Base-by-base conservation (phyloP, 1,140 invertebrate genomes). In the Tenebrio molitor region DNA sequence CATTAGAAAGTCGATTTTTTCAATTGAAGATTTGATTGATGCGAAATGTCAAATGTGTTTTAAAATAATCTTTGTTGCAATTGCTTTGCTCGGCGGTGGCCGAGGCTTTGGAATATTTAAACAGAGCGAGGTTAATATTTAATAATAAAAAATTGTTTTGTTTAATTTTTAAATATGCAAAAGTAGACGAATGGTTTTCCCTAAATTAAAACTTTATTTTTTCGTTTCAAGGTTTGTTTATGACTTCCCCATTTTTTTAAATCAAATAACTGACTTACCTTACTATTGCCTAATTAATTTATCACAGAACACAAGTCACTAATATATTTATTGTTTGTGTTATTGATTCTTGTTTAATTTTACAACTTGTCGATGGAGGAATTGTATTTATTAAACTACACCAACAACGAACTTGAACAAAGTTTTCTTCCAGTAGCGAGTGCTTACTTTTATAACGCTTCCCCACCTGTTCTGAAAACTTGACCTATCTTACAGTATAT, bases 261-360 rank as follows among this genome's bases (percentile, higher is more conserved):
- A n/a, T n/a, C n/a, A n/a, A n/a, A n/a, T n/a, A 14, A 12, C 23
- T 25, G 50, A 29, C 64, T 66, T 23, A 42, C 39, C 36, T 66
- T 66, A 66, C 19, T 29, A 14, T 42, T 39, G 34, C 10, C 14
- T 66, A 36, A 65, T 34, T 23, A 62, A 29, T 16, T 63, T 66
- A 66, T 66, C 64, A 66, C 64, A 66, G 64, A 66, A 25, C 64
- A 66, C 64, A 14, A 65, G 44, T 66, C 64, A 66, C 62, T 34
- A n/a, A n/a, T n/a, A n/a, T n/a, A n/a, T n/a, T 33, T 34, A 65
- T 33, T 33, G 25, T 33, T 15, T 15, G n/a, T 63, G 15, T 65
- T 65, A 3, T 17, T 15, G 39, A 41, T 10, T 10, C 3, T 65
- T 41, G 29, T 7, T n/a, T 44, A 5, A n/a, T 0, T 6, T 19